Percentiles rank a stretch among this genome's conserved stretches.
phyloP scores from a whole-genome alignment of 64 coral and sea anemone species.

The Hydrozoanthus tunicans region DNA sequence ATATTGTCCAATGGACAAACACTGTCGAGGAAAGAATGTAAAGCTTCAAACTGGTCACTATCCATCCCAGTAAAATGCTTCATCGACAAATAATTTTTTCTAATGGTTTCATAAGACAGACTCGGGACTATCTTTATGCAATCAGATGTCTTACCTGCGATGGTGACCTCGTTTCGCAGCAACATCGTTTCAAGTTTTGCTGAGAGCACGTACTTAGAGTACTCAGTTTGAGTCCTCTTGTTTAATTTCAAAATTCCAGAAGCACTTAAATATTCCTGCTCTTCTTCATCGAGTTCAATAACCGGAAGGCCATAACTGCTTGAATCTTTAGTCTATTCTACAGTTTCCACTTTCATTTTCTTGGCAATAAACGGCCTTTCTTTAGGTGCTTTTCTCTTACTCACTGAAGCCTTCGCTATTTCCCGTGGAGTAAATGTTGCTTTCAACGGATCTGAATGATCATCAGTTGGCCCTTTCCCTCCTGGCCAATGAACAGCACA shows the following conservation, averaged over 20 bases:
- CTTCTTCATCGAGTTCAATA: not conserved
- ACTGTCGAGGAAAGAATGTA: conserved; percentile 19
- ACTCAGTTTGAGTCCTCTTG: conserved; percentile 36
- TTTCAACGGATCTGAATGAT: not conserved
- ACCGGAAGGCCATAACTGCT: conserved; percentile 2
- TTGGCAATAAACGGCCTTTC: conserved; percentile 4
- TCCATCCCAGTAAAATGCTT: conserved; percentile 44
- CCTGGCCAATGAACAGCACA: not conserved
- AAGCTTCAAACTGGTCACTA: conserved; percentile 45
- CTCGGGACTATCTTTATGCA: conserved; percentile 38
- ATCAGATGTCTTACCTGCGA: conserved; percentile 19
- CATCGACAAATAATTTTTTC: conserved; percentile 20
- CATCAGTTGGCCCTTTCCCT: not conserved
- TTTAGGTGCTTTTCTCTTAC: not conserved
- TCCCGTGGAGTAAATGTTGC: conserved; percentile 1
- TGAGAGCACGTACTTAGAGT: conserved; percentile 17
- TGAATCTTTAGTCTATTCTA: not conserved
- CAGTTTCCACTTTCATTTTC: not conserved
- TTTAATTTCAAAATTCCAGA: conserved; percentile 13
- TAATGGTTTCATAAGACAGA: conserved; percentile 29
- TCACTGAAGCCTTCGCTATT: not conserved
- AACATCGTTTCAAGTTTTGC: conserved; percentile 53
- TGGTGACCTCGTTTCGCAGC: conserved; percentile 34
- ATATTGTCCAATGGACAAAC: conserved; percentile 40
- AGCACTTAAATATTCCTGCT: conserved; percentile 5